phyloP scores from a whole-genome alignment of 2,888 invertebrate genomes.

The Xestia sexstrigata region DNA sequence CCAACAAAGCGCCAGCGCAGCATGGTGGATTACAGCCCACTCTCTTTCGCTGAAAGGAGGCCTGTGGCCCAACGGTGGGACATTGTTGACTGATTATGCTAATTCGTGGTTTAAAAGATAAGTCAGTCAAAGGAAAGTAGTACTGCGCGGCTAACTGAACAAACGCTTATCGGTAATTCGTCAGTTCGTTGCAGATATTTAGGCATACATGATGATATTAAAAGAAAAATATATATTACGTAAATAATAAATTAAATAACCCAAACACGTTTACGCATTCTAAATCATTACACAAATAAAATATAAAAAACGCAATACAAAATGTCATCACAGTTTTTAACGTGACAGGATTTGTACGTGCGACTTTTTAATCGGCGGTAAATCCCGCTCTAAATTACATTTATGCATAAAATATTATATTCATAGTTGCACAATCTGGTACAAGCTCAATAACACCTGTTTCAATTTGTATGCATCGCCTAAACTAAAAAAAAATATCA shows the following conservation, averaged over 20 bases:
- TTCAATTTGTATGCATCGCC: constrained; percentile 4
- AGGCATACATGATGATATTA: background rate
- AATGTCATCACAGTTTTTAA: constrained; percentile 25
- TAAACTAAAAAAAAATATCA: constrained; percentile 14
- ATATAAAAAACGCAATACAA: constrained; percentile 15
- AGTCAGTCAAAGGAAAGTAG: no score
- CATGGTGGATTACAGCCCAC: background rate
- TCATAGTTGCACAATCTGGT: constrained; percentile 17
- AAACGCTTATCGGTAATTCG: no score
- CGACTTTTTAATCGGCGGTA: constrained; percentile 39
- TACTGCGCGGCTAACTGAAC: no score
- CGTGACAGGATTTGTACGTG: constrained; percentile 16
- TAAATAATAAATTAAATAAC: background rate
- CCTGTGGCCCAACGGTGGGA: no score
- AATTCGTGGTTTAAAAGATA: no score
- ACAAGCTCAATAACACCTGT: constrained; percentile 32
- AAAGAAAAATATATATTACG: background rate
- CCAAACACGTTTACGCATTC: background rate
- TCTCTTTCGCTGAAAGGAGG: background rate
- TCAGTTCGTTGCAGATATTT: background rate
- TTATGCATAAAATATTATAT: constrained; percentile 41
- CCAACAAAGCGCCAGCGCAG: background rate
- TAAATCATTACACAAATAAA: constrained; percentile 15
- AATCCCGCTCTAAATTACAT: constrained; percentile 43
- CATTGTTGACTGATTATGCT: no score